Evolutionary conservation across 2,888 invertebrate genomes (phyloP), one percentile per base, ranked within the genome.

Genomic region (Abrostola triplasia): DNA sequence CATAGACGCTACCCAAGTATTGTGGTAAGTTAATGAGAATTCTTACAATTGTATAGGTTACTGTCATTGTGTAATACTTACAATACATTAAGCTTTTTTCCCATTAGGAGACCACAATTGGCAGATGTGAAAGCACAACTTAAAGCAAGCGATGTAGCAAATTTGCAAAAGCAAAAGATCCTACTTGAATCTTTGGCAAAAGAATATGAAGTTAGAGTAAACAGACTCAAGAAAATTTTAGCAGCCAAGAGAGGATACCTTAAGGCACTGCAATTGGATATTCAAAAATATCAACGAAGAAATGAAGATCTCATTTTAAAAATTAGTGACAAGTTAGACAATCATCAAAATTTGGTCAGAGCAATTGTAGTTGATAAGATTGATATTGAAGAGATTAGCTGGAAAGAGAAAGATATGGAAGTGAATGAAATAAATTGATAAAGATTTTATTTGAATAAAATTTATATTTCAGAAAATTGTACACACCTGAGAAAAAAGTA

Each of bases 381-480:
- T 59, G 77, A 88, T 75, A 69, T 86, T 51, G 85, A 90, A 59
- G 84, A 88, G 38, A 74, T 84, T 44, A 75, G 78, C 60, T 91
- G 90, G 90, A 82, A 83, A 65, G 85, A 87, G 42, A 87, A 86
- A 83, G 87, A 90, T 59, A 75, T 88, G 78, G 83, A 88, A 73
- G 60, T 78, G 60, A 80, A 86, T 84, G 67, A 85, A 89, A 90
- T 85, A 88, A 86, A 89, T 76, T 86, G 81, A 82, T 81, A 76
- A 80, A 62, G 70, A 77, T 80, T 81, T 86, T 84, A 87, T 87
- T 90, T 92, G 91, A 93, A 90, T 93, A 93, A 92, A 92, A 90
- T 92, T 92, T 94, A 92, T 94, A 92, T 93, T 94, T 93, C 92
- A 89, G 92, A 94, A 93, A 93, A 93, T 92, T 93, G 92, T 93